Evolutionary conservation across 2,888 invertebrate species (phyloP).

Genomic region (Fragum sueziense): DNA sequence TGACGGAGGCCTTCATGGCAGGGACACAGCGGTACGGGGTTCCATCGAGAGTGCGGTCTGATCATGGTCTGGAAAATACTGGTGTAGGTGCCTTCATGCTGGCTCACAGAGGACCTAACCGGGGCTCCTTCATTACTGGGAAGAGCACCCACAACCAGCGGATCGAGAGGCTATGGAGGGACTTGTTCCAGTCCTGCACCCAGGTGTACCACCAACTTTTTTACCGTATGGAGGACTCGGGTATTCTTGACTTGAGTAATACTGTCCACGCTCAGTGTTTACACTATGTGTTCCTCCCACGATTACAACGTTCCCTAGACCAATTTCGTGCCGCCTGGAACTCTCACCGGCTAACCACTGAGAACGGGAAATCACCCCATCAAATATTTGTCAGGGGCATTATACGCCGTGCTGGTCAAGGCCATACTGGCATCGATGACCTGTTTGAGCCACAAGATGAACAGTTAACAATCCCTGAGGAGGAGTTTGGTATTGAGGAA

Average conservation of each 20-base stretch:
- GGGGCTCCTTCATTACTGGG: constrained; percentile 55
- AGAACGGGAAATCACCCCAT: constrained; percentile 14
- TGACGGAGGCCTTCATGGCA: constrained; percentile 33
- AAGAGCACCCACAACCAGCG: constrained; percentile 59
- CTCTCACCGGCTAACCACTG: constrained; percentile 19
- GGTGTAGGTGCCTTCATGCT: constrained; percentile 47
- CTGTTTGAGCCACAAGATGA: background rate
- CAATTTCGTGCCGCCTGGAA: constrained; percentile 22
- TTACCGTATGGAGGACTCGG: constrained; percentile 36
- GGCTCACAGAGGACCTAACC: constrained; percentile 33
- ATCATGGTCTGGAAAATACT: constrained; percentile 58
- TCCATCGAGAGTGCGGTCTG: constrained; percentile 55
- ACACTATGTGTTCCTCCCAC: constrained; percentile 34
- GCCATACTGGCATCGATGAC: background rate
- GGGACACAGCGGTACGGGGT: constrained; percentile 43
- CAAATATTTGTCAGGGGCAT: constrained; percentile 17
- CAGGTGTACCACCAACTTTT: constrained; percentile 37
- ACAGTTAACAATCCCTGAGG: background rate
- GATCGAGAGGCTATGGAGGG: constrained; percentile 60
- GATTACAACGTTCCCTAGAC: constrained; percentile 4
- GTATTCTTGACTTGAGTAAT: constrained; percentile 26
- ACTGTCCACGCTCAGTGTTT: constrained; percentile 30
- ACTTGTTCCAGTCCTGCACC: constrained; percentile 36
- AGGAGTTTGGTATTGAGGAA: background rate
- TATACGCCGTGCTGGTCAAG: background rate